Conservation (phyloP, 1,140 invertebrate genomes). For the Popillia japonica region DNA sequence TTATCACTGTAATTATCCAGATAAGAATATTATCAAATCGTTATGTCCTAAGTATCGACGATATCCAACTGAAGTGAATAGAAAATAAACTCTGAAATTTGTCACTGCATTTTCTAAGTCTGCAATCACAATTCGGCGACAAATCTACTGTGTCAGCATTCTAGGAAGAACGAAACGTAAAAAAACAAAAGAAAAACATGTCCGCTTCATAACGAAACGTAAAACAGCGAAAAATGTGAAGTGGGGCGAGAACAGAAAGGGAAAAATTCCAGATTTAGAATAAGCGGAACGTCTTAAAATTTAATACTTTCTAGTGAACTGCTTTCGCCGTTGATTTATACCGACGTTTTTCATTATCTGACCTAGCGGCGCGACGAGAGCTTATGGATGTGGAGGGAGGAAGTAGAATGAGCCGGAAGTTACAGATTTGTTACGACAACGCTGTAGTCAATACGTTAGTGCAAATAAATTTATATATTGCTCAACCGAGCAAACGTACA, state of each 20-base stretch:
- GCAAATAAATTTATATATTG: background rate
- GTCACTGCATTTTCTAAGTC: background rate
- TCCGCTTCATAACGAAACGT: slow-evolving; percentile 17
- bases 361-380: slow-evolving; percentile 41
- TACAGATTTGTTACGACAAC: slow-evolving; percentile 18
- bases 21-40: no score
- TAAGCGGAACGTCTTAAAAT: slow-evolving; percentile 38
- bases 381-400: slow-evolving; percentile 28
- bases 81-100: background rate
- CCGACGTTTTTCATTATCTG: slow-evolving; percentile 50
- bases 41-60: background rate
- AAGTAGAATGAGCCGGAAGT: slow-evolving; percentile 13
- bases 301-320: slow-evolving; percentile 46
- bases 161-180: background rate
- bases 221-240: background rate
- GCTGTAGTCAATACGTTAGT: background rate
- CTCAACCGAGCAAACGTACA: background rate
- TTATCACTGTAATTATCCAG: no score
- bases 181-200: slow-evolving; percentile 25
- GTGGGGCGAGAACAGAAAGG: background rate
- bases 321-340: slow-evolving; percentile 46
- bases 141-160: background rate
- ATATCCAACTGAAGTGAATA: background rate
- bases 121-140: background rate
- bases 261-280: slow-evolving; percentile 20